A percentile compares a stretch with the other conserved stretches of the same genome.
Evolutionary conservation across 2,888 invertebrate genomes (phyloP).

Genomic region (Sturmia bella): DNA sequence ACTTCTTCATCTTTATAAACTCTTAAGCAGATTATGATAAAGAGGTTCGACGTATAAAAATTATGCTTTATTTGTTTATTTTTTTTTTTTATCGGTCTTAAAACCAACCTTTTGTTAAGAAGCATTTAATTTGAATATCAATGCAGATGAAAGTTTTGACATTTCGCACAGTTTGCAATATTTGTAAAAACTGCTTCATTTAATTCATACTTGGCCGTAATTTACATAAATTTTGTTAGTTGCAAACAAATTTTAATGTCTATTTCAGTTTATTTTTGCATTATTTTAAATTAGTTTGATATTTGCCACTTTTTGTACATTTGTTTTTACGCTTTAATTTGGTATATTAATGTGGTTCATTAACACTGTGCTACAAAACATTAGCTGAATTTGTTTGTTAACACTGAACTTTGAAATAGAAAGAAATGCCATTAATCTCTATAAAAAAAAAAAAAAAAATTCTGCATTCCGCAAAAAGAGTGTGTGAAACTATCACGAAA

Average conservation of each 20-base stretch:
- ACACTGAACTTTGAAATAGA: too few species aligned
- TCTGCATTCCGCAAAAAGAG: too few species aligned
- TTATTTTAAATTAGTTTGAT: conserved; percentile 21
- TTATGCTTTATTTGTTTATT: conserved; percentile 36
- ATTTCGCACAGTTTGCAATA: background rate
- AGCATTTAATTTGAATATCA: conserved; percentile 59
- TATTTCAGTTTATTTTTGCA: background rate
- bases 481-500: too few species aligned
- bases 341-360: conserved; percentile 6
- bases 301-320: conserved; percentile 11
- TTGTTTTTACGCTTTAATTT: background rate
- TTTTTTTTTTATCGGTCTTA: background rate
- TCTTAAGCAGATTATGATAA: conserved; percentile 4
- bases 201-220: conserved; percentile 1
- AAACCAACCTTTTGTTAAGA: conserved; percentile 8
- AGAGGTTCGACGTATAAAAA: conserved; percentile 26
- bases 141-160: conserved; percentile 67
- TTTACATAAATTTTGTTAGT: conserved; percentile 52
- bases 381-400: background rate
- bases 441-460: too few species aligned
- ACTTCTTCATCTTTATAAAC: background rate
- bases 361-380: background rate
- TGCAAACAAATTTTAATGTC: conserved; percentile 3
- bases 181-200: background rate
- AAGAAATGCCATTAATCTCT: too few species aligned